Percentiles rank a stretch among this genome's conserved stretches.
These are phyloP conservation scores for Halotydeus destructor DNA, from an alignment of 1,140 invertebrate species.

Conservation along the genomic window DNA sequence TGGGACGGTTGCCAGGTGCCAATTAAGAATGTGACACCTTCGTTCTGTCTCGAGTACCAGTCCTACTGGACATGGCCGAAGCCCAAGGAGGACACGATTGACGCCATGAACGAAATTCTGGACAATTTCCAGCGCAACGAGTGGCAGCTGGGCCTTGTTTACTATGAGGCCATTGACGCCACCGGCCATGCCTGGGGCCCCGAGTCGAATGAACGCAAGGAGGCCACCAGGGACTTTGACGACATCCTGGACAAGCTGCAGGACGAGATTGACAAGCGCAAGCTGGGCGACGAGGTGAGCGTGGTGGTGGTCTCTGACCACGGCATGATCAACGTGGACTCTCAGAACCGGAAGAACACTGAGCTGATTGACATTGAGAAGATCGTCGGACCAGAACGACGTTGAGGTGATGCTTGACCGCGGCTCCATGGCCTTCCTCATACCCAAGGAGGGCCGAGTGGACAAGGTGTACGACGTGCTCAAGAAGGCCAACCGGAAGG, in stretches of 20 bases:
- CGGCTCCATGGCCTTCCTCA: slow-evolving; percentile 10
- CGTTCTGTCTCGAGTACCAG: slow-evolving; percentile 18
- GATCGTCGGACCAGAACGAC: slow-evolving; percentile 5
- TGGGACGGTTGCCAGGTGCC: slow-evolving; percentile 24
- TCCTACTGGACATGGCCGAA: slow-evolving; percentile 13
- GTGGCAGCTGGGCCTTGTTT: slow-evolving; percentile 13
- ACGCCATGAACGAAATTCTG: slow-evolving; percentile 10
- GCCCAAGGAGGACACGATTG: slow-evolving; percentile 12
- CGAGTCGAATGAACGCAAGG: slow-evolving; percentile 11
- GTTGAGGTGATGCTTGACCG: slow-evolving; percentile 10
- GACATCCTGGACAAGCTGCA: slow-evolving; percentile 13
- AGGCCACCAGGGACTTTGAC: slow-evolving; percentile 15
- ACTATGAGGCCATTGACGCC: slow-evolving; percentile 17
- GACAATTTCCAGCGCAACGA: slow-evolving; percentile 14
- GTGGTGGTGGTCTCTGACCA: slow-evolving; percentile 17
- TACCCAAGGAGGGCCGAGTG: slow-evolving; percentile 11
- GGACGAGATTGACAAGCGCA: slow-evolving; percentile 15
- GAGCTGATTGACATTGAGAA: slow-evolving; percentile 11
- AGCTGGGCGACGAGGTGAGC: slow-evolving; percentile 14
- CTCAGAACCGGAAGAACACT: slow-evolving; percentile 1
- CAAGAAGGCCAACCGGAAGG: slow-evolving; percentile 8
- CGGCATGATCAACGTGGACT: slow-evolving; percentile 14
- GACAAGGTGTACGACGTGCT: slow-evolving; percentile 14
- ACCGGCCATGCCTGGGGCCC: slow-evolving; percentile 19
- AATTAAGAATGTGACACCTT: slow-evolving; percentile 19